Percentiles rank a stretch among this genome's conserved stretches.
Evolutionary conservation across 2,797 vertebrate genomes (phyloP).

Genomic region (Chelonia mydas): DNA sequence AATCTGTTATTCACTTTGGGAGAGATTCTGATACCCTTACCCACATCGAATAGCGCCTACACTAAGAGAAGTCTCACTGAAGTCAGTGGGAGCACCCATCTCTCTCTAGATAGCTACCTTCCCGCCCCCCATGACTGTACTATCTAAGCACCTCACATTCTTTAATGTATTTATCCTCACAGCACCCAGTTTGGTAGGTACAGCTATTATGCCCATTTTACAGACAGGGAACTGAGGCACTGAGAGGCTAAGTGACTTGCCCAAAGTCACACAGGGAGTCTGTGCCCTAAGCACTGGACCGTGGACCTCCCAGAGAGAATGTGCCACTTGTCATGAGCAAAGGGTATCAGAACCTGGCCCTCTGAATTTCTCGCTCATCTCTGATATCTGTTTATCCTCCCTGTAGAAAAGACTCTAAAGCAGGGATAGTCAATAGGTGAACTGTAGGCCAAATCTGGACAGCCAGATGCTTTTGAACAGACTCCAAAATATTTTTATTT

Average conservation of each 20-base stretch:
- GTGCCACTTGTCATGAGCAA: rapidly evolving
- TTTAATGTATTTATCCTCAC: conserved; percentile 47
- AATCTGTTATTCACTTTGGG: conserved; percentile 4
- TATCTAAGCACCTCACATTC: conserved; percentile 29
- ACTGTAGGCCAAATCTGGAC: too few species aligned
- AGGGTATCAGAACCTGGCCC: background rate
- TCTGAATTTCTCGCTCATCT: background rate
- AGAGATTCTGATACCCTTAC: conserved; percentile 57
- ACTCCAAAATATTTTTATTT: too few species aligned
- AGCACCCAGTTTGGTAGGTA: conserved; percentile 14
- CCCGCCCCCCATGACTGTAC: conserved; percentile 1
- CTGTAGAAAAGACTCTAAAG: background rate
- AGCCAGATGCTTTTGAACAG: too few species aligned
- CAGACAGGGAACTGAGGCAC: background rate
- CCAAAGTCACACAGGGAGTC: background rate
- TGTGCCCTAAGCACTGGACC: background rate
- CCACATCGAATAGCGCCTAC: background rate
- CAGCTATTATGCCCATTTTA: background rate
- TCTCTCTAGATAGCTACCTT: conserved; percentile 55
- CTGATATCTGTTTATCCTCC: background rate
- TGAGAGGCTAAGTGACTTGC: conserved; percentile 3
- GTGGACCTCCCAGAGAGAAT: background rate
- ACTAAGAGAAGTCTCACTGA: background rate
- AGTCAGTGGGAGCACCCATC: background rate
- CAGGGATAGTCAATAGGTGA: too few species aligned